Conservation (phyloP, 2,797 vertebrate species). For the Cryptoblepharus egeriae region DNA sequence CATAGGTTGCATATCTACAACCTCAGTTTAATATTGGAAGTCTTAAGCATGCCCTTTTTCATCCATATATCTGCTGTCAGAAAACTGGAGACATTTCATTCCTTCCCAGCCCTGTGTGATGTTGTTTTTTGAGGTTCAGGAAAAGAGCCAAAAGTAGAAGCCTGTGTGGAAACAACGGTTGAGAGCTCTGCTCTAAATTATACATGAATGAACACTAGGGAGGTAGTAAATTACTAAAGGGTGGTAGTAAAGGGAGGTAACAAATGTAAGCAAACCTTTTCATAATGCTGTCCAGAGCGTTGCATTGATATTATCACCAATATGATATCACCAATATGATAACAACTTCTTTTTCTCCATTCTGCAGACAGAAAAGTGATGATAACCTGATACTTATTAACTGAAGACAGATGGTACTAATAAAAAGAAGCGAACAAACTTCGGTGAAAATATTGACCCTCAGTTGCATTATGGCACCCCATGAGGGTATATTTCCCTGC, state of each 20-base stretch:
- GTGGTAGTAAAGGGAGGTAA: no score
- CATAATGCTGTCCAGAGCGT: neutral
- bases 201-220: neutral
- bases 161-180: neutral
- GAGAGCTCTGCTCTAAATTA: neutral
- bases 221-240: neutral
- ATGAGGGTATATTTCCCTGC: slow-evolving; percentile 16
- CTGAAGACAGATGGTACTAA: slow-evolving; percentile 48
- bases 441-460: slow-evolving; percentile 1
- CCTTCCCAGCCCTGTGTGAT: neutral
- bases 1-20: no score
- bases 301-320: neutral
- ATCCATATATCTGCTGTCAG: neutral
- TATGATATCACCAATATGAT: neutral
- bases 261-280: neutral
- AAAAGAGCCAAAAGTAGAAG: neutral
- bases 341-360: neutral
- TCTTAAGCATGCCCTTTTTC: neutral
- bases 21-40: neutral
- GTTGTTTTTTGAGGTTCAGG: neutral
- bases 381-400: slow-evolving; percentile 76
- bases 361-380: slow-evolving; percentile 71
- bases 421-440: slow-evolving; percentile 8
- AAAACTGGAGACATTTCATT: neutral
- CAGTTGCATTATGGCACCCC: neutral